Evolutionary conservation across 2,113 vertebrate genomes (phyloP).

Genomic region (Cavia porcellus): DNA sequence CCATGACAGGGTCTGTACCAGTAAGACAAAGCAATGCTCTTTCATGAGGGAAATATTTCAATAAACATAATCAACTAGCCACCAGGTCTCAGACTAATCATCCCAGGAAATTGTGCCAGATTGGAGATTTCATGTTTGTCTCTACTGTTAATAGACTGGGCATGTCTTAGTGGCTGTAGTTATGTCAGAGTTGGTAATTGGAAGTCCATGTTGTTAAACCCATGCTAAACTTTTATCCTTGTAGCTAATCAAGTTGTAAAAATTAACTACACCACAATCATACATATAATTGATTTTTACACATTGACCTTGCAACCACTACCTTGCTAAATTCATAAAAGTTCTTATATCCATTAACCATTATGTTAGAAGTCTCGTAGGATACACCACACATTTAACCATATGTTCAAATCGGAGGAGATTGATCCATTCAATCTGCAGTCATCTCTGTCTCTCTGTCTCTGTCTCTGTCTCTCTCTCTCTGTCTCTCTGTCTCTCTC

Average conservation of each 20-base stretch:
- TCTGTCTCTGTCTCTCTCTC: too few relatives aligned
- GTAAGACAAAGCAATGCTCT: neutral
- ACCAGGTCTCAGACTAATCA: neutral
- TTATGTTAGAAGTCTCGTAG: neutral
- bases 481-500: neutral
- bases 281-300: neutral
- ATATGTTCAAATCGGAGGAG: neutral
- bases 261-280: neutral
- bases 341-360: neutral
- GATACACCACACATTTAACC: neutral
- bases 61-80: neutral
- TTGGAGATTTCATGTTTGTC: neutral
- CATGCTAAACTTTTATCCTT: neutral
- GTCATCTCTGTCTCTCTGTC: neutral
- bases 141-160: neutral
- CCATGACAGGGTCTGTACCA: neutral
- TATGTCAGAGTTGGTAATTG: neutral
- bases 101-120: neutral
- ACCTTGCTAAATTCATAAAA: neutral
- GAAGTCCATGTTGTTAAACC: neutral
- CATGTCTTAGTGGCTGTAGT: neutral
- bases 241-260: neutral
- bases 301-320: neutral
- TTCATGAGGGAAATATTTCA: neutral
- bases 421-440: neutral